Evolutionary conservation across 2,113 vertebrate species (phyloP).

Genomic region (Mesoclemmys tuberculata): DNA sequence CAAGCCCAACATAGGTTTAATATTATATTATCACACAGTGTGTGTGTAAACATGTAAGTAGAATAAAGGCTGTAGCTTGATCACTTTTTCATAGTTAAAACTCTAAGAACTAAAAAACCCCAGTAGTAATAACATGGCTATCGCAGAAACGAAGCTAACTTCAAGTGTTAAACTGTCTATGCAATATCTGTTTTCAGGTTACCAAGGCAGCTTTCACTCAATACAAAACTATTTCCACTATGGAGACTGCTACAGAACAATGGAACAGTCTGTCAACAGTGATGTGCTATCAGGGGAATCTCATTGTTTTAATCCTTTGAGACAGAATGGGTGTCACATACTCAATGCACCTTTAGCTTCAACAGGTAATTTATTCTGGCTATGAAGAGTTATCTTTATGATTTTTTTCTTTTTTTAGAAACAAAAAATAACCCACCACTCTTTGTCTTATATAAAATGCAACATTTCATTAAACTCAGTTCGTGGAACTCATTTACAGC

Average conservation of each 20-base stretch:
- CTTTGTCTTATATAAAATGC: background rate
- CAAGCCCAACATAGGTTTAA: background rate
- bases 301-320: conserved; percentile 85
- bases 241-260: conserved; percentile 89
- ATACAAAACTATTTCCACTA: conserved; percentile 94
- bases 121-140: background rate
- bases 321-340: conserved; percentile 91
- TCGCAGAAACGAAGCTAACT: background rate
- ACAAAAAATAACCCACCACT: background rate
- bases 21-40: background rate
- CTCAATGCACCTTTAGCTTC: conserved; percentile 80
- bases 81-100: conserved; percentile 18
- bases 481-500: background rate
- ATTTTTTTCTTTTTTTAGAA: conserved; percentile 2
- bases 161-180: conserved; percentile 19
- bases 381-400: background rate
- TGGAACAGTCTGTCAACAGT: conserved; percentile 83
- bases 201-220: conserved; percentile 94
- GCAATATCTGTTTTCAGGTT: conserved; percentile 83
- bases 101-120: background rate
- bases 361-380: conserved; percentile 80
- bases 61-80: background rate
- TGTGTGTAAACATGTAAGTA: background rate
- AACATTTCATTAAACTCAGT: background rate
- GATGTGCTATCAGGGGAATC: conserved; percentile 84